Percentiles rank a stretch among this genome's conserved stretches.
These are phyloP conservation scores for Naso thynnoides DNA, from an alignment of 2,797 vertebrate genomes.

Conservation along the genomic window DNA sequence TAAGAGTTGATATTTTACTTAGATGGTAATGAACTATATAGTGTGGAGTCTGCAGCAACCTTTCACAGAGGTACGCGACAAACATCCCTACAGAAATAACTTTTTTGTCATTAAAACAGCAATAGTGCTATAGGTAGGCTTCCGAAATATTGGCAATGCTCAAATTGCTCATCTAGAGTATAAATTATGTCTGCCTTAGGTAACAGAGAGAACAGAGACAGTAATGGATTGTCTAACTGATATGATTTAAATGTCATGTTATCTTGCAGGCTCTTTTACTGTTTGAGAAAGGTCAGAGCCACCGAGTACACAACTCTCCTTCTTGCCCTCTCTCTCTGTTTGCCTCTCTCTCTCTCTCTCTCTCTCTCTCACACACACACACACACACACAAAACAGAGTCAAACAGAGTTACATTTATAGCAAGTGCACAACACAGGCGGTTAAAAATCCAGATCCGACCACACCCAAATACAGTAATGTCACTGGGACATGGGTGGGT, in stretches of 20 bases:
- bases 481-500: background rate
- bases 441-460: constrained; percentile 42
- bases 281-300: constrained; percentile 68
- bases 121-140: background rate
- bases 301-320: constrained; percentile 36
- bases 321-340: background rate
- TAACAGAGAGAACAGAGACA: constrained; percentile 16
- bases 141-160: background rate
- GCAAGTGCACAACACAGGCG: constrained; percentile 16
- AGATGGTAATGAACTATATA: background rate
- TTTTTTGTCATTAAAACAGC: background rate
- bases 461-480: constrained; percentile 68
- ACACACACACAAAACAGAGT: constrained; percentile 50
- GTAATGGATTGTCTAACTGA: constrained; percentile 33
- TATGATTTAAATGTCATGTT: constrained; percentile 63
- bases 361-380: no score
- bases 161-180: background rate
- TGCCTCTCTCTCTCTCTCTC: background rate
- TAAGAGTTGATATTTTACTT: background rate
- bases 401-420: constrained; percentile 57
- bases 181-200: background rate
- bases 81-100: background rate
- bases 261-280: constrained; percentile 48
- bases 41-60: background rate
- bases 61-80: background rate